Evolutionary conservation across 2,113 vertebrate species (phyloP).

Genomic region (Coregonus clupeaformis): DNA sequence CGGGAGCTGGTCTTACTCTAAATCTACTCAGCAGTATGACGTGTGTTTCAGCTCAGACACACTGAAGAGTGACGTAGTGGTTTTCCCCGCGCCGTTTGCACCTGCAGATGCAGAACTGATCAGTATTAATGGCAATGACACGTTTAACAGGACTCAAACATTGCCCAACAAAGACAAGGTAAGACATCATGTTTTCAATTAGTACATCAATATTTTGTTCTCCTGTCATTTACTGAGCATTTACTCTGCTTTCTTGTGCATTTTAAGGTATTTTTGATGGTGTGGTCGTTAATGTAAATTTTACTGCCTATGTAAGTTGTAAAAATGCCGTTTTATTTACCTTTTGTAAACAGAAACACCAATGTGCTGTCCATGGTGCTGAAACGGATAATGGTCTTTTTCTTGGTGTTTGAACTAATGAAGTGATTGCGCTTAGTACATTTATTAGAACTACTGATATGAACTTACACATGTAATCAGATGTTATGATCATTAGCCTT

Average conservation of each 20-base stretch:
- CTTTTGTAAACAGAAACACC: too few relatives aligned
- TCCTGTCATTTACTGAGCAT: background rate
- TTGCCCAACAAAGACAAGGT: background rate
- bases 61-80: slow-evolving; percentile 37
- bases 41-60: slow-evolving; percentile 39
- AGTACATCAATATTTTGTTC: too few relatives aligned
- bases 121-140: slow-evolving; percentile 18
- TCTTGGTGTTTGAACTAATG: too few relatives aligned
- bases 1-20: slow-evolving; percentile 40
- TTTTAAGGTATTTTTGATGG: background rate
- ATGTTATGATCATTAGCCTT: too few relatives aligned
- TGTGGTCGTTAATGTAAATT: too few relatives aligned
- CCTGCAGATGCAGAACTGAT: slow-evolving; percentile 22
- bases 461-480: too few relatives aligned
- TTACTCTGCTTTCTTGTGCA: background rate
- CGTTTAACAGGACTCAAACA: background rate
- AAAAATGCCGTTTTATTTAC: too few relatives aligned
- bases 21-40: slow-evolving; percentile 38
- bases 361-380: too few relatives aligned
- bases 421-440: too few relatives aligned
- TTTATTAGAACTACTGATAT: too few relatives aligned
- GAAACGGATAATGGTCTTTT: too few relatives aligned
- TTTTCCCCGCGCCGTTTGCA: slow-evolving; percentile 11
- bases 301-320: too few relatives aligned
- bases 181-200: background rate